These are phyloP conservation scores for Cerastis rubricosa DNA, from an alignment of 2,888 invertebrate species.

Conservation along the genomic window DNA sequence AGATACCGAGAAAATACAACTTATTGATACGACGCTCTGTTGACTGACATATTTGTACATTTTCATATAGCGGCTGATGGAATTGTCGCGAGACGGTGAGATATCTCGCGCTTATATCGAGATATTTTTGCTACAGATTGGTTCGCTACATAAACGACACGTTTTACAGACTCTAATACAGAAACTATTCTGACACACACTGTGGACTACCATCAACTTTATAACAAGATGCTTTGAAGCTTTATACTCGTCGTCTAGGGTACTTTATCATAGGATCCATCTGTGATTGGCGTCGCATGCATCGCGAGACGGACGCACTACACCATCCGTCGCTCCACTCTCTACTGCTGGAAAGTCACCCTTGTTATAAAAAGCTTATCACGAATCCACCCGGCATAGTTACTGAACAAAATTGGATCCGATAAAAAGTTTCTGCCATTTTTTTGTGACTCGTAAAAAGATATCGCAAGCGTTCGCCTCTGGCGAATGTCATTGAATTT, in stretches of 20 bases:
- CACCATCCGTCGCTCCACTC: conserved; percentile 34
- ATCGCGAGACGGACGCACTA: conserved; percentile 41
- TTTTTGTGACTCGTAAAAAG: conserved; percentile 82
- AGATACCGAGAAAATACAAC: conserved; percentile 66
- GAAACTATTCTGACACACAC: conserved; percentile 25
- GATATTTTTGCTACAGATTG: conserved; percentile 67
- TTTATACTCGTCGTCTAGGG: conserved; percentile 54
- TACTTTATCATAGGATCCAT: conserved; percentile 57
- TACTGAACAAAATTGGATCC: conserved; percentile 84
- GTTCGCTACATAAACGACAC: conserved; percentile 55
- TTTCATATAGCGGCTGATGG: conserved; percentile 67
- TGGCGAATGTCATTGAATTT: conserved; percentile 82
- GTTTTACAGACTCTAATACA: conserved; percentile 46
- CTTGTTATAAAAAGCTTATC: conserved; percentile 85
- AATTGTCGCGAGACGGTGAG: conserved; percentile 63
- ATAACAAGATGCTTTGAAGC: conserved; percentile 47
- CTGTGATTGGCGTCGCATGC: conserved; percentile 63
- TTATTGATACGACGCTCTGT: conserved; percentile 59
- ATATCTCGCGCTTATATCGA: conserved; percentile 54
- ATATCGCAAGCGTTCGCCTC: conserved; percentile 77
- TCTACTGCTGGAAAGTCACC: conserved; percentile 66
- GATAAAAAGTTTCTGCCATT: conserved; percentile 81
- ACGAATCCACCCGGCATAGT: conserved; percentile 80
- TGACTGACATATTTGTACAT: conserved; percentile 72
- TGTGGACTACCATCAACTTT: conserved; percentile 31